These are phyloP conservation scores for Lophius americanus DNA, from an alignment of 2,797 vertebrate genomes.

Conservation along the genomic window DNA sequence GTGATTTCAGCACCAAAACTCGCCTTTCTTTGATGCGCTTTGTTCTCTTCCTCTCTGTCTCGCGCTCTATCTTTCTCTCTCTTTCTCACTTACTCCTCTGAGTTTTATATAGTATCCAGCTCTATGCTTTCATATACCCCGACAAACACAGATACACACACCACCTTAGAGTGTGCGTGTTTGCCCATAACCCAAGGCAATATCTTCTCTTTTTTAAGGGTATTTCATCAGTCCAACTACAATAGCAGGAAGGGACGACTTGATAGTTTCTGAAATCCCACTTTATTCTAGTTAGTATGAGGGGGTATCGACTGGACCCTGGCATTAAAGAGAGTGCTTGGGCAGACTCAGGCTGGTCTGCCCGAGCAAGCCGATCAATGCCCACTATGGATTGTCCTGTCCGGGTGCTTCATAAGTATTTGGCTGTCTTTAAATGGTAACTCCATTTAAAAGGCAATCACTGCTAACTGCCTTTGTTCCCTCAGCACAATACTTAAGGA, in stretches of 20 bases:
- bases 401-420: constrained; percentile 85
- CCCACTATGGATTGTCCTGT: constrained; percentile 83
- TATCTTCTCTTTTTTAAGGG: constrained; percentile 82
- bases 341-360: constrained; percentile 67
- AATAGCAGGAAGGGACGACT: constrained; percentile 83
- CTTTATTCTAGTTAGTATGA: constrained; percentile 83
- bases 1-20: constrained; percentile 50
- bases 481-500: constrained; percentile 76
- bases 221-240: constrained; percentile 83
- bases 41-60: constrained; percentile 52
- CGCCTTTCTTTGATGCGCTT: constrained; percentile 52
- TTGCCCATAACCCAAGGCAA: constrained; percentile 84
- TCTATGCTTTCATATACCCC: constrained; percentile 30
- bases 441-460: constrained; percentile 88
- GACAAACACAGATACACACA: constrained; percentile 15
- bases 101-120: constrained; percentile 40
- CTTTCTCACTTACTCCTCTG: constrained; percentile 25
- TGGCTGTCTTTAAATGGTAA: constrained; percentile 85
- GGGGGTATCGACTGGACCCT: constrained; percentile 77
- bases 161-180: constrained; percentile 61
- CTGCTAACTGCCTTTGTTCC: constrained; percentile 85
- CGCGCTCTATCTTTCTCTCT: constrained; percentile 18
- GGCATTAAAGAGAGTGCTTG: constrained; percentile 72
- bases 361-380: constrained; percentile 81
- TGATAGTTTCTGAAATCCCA: constrained; percentile 83